These are phyloP conservation scores for Phoronis australis DNA, from an alignment of 2,888 invertebrate genomes.

Conservation along the genomic window DNA sequence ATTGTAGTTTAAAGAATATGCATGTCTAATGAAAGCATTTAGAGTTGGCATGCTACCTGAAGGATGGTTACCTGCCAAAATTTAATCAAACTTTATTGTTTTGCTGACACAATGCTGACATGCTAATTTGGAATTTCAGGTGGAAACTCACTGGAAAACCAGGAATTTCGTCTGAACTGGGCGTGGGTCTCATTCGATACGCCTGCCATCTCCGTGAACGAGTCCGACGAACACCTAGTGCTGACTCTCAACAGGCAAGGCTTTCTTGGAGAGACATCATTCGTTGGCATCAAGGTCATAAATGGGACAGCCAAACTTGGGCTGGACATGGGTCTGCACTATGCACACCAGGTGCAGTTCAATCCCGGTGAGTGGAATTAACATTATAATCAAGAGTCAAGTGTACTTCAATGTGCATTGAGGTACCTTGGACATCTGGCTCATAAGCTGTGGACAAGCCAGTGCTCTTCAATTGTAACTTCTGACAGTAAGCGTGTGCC, in stretches of 20 bases:
- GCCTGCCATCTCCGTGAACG: constrained; percentile 33
- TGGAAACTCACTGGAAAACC: constrained; percentile 40
- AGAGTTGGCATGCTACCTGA: too few relatives aligned
- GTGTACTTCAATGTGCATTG: too few relatives aligned
- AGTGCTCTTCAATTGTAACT: too few relatives aligned
- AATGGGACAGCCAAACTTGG: constrained; percentile 45
- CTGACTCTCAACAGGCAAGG: constrained; percentile 44
- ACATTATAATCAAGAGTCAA: too few relatives aligned
- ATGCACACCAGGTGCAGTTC: constrained; percentile 50
- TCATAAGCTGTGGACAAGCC: too few relatives aligned
- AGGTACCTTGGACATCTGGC: too few relatives aligned
- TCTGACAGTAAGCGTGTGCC: too few relatives aligned
- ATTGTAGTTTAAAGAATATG: too few relatives aligned
- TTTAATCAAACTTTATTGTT: too few relatives aligned
- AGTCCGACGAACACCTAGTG: constrained; percentile 36
- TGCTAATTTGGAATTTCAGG: constrained; percentile 30
- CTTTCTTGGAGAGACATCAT: constrained; percentile 48
- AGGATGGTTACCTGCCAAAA: too few relatives aligned
- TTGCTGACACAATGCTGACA: too few relatives aligned
- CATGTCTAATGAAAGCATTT: too few relatives aligned
- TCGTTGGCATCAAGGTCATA: constrained; percentile 41
- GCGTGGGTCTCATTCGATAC: constrained; percentile 47
- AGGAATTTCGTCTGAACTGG: constrained; percentile 50
- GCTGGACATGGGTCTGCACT: constrained; percentile 37
- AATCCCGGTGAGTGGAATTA: constrained; percentile 49